These are phyloP conservation scores for Pogonocherus hispidulus DNA, from an alignment of 2,888 invertebrate species.

Conservation along the genomic window DNA sequence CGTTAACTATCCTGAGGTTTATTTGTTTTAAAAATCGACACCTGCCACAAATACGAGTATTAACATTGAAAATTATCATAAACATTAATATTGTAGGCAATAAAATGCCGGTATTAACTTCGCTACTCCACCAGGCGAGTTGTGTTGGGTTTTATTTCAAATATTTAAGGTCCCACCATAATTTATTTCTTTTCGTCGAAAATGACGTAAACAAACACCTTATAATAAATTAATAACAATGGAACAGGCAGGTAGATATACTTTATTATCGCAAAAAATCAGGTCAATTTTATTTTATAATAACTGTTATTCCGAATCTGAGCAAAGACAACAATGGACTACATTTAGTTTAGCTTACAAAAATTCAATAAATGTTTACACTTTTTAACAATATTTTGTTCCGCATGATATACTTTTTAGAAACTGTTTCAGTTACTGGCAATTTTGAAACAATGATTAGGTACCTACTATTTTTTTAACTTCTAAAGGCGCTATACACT, in stretches of 20 bases:
- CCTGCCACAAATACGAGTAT: slow-evolving; percentile 14
- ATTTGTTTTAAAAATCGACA: slow-evolving; percentile 30
- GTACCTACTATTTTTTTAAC: too few species aligned
- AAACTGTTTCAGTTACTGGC: too few species aligned
- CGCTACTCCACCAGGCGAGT: background rate
- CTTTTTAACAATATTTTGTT: too few species aligned
- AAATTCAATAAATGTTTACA: too few species aligned
- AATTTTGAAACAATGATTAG: too few species aligned
- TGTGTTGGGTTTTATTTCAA: background rate
- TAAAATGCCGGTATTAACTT: slow-evolving; percentile 27
- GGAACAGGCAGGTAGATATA: background rate
- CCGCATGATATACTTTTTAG: too few species aligned
- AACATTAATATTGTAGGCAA: slow-evolving; percentile 20
- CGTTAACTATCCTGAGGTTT: background rate
- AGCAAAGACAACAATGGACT: too few species aligned
- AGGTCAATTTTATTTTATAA: background rate
- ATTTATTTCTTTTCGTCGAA: slow-evolving; percentile 3
- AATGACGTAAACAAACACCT: background rate
- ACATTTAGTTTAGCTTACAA: too few species aligned
- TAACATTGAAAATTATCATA: slow-evolving; percentile 30
- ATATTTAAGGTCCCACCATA: background rate
- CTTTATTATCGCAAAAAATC: background rate
- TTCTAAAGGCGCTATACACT: too few species aligned
- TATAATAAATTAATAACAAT: background rate
- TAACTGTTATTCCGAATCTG: too few species aligned